Base-by-base conservation (phyloP, 2,888 invertebrate genomes). In the Slavum lentiscoides region DNA sequence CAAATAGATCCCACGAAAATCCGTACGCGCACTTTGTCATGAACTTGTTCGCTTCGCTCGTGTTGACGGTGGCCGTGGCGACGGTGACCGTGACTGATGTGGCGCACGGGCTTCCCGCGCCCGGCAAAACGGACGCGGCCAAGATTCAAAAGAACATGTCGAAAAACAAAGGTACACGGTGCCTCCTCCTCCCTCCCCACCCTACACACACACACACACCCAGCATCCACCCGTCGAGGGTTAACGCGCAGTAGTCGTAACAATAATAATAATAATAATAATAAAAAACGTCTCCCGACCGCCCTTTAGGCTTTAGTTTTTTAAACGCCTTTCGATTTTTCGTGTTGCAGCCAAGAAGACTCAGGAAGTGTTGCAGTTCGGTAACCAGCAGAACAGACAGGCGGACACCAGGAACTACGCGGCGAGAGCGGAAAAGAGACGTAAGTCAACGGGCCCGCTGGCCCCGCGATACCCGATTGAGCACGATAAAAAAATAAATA, bases 351-450 rank as follows among this genome's bases (percentile, higher is more conserved):
- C 85, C 5, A 87, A 87, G 84, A 85, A 87, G 82, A 85, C 87
- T 3, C 87, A 87, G 84, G 87, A 87, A 82, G 85, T 86, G 80
- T 84, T 87, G 70, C 87, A 87, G 86, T 87, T 87, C 69, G 87
- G 87, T 11, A 87, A 87, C 82, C 87, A 87, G 82, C 87, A 87
- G 82, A 87, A 87, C 84, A 84, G 86, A 74, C 84, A 84, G 8
- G 82, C 83, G 1, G 84, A 85, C 66, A 83, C 83, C 23, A 83
- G 83, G 8, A 84, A 82, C 81, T 82, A 82, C 30, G 75, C 82
- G 7, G 75, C 82, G 7, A 83, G 83, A 68, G 82, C 83, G 11
- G 84, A 84, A 62, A 85, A 85, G 70, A 82, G 85, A 84, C 84
- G 85, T 85, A 69, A 83, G 74, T 74, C 23, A 17, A 39, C 39